Evolutionary conservation across 2,888 invertebrate species (phyloP), one percentile per base, ranked within the genome.

Genomic region (Ophioninae sp.): DNA sequence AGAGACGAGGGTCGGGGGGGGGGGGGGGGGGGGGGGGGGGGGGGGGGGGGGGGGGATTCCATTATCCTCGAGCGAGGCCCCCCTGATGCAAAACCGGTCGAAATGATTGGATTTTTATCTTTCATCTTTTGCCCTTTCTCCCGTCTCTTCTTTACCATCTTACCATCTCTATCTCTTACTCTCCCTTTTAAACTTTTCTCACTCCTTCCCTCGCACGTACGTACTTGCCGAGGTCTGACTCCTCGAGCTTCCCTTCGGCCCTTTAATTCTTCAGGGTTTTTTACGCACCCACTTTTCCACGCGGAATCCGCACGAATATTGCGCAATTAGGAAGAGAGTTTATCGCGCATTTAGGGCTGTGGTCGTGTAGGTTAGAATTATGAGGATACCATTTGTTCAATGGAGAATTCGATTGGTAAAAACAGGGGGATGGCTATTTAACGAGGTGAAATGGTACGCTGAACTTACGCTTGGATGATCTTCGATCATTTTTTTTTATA

Each of bases 51-150:
- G 85, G 87, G 89, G 88, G 90, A 90, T 90, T 91, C 90, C 90
- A 90, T 90, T 90, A 90, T 90, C 88, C 90, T 90, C 88, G 87
- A 87, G 87, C 87, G 88, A 68, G 73, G 72, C 30, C 65, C 20
- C 72, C 84, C 85, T 88, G 88, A 90, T 89, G 90, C 90, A 89
- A 91, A 91, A 92, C 90, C 91, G 91, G 90, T 90, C 89, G 90
- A 91, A 91, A 91, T 90, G 90, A 91, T 92, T 91, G 90, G 90
- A 92, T 91, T 91, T 90, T 90, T 90, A 89, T 89, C 89, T 90
- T 82, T 82, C 88, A 87, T 88, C 88, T 84, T 84, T 85, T 73
- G 20, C 72, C 80, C 65, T 85, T 81, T 71, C 67, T 82, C 79
- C 56, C 69, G 41, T 86, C 78, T 77, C 39, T 20, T 58, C 39